Evolutionary conservation across 2,113 vertebrate genomes (phyloP).

Genomic region (Pelodiscus sinensis): DNA sequence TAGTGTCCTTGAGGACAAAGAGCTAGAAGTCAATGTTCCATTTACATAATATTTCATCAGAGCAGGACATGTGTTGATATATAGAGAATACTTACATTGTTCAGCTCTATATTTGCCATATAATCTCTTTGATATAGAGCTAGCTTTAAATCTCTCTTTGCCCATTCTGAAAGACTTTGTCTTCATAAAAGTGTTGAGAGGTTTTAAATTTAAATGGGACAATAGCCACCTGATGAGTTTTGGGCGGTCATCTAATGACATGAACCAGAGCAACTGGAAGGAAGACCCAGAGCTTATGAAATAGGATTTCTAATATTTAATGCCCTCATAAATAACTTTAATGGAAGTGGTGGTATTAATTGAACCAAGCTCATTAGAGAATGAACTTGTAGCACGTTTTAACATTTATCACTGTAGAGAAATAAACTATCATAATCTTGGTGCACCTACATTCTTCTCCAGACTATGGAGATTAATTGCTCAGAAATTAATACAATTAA

Average conservation of each 20-base stretch:
- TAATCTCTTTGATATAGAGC: not conserved
- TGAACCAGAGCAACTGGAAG: not conserved
- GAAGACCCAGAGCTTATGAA: not conserved
- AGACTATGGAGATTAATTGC: not conserved
- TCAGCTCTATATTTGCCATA: not conserved
- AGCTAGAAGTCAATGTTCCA: accelerated
- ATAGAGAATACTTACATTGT: conserved; percentile 20
- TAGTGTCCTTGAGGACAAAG: not conserved
- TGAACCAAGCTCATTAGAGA: conserved; percentile 21
- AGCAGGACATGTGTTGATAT: conserved; percentile 1
- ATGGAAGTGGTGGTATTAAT: conserved; percentile 20
- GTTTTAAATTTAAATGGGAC: conserved; percentile 26
- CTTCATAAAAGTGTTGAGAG: conserved; percentile 16
- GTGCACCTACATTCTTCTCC: not conserved
- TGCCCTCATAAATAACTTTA: conserved; percentile 23
- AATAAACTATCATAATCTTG: not conserved
- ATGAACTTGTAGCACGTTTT: not conserved
- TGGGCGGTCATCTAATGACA: not conserved
- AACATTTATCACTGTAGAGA: conserved; percentile 1
- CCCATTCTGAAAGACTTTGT: conserved; percentile 5
- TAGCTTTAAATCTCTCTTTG: conserved; percentile 27
- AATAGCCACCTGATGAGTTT: not conserved
- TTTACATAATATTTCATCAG: not conserved
- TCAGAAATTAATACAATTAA: conserved; percentile 15
- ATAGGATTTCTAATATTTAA: conserved; percentile 28